A percentile compares a stretch with the other conserved stretches of the same genome.
phyloP scores from a whole-genome alignment of 2,888 invertebrate genomes.

The Hermaeophaga mercurialis region DNA sequence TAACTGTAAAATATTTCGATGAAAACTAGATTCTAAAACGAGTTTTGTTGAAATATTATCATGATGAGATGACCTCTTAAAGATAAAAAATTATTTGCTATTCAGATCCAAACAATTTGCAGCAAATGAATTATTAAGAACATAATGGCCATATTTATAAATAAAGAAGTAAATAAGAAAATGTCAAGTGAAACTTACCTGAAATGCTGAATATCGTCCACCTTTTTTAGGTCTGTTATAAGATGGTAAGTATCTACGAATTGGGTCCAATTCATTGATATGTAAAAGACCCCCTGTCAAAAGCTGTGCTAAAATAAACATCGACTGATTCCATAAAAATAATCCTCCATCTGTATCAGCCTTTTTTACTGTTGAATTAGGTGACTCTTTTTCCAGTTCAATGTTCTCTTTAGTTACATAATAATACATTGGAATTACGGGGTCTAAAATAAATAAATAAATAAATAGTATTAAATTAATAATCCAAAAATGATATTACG shows the following conservation, averaged over 20 bases:
- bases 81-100: too few relatives aligned
- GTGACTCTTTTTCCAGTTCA: constrained; percentile 72
- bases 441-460: constrained; percentile 71
- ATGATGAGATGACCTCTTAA: too few relatives aligned
- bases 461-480: too few relatives aligned
- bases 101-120: too few relatives aligned
- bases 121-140: too few relatives aligned
- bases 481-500: too few relatives aligned
- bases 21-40: too few relatives aligned
- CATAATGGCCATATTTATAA: too few relatives aligned
- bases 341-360: constrained; percentile 64
- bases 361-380: constrained; percentile 57
- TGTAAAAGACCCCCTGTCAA: constrained; percentile 87
- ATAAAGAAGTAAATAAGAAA: background rate
- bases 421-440: constrained; percentile 93
- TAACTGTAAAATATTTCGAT: too few relatives aligned
- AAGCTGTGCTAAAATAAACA: constrained; percentile 92
- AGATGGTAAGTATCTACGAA: constrained; percentile 92
- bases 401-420: constrained; percentile 77
- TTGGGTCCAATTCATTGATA: constrained; percentile 94
- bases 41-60: too few relatives aligned
- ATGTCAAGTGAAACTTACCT: constrained; percentile 64
- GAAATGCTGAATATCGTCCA: constrained; percentile 96
- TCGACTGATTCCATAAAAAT: constrained; percentile 94
- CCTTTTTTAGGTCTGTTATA: constrained; percentile 91